These are phyloP conservation scores for Prorops nasuta DNA, from an alignment of 1,140 invertebrate species.

Conservation along the genomic window DNA sequence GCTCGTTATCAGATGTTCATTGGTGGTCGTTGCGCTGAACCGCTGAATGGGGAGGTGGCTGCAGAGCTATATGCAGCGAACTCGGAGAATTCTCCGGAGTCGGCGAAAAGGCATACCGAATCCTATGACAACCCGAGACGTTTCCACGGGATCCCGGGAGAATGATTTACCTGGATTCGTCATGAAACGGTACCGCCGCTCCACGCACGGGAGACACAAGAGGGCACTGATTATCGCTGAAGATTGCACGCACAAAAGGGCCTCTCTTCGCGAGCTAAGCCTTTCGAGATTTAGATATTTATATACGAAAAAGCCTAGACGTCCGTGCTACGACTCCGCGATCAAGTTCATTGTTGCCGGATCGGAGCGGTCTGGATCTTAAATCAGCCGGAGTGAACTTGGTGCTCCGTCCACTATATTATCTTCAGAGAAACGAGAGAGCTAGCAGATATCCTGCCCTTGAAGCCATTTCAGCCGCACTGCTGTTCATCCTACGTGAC, in stretches of 20 bases:
- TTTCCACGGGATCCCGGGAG: slow-evolving; percentile 34
- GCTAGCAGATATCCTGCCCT: too few species aligned
- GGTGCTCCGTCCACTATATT: neutral
- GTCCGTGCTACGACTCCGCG: slow-evolving; percentile 25
- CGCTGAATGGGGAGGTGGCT: slow-evolving; percentile 19
- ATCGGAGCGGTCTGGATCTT: neutral
- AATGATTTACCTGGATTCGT: slow-evolving; percentile 52
- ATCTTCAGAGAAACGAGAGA: neutral
- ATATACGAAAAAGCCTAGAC: slow-evolving; percentile 25
- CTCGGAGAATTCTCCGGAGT: slow-evolving; percentile 23
- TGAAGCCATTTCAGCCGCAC: too few species aligned
- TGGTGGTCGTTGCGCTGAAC: slow-evolving; percentile 30
- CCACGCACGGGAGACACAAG: slow-evolving; percentile 43
- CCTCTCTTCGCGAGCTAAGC: slow-evolving; percentile 26
- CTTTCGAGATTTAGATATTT: slow-evolving; percentile 53
- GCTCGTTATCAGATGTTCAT: slow-evolving; percentile 45
- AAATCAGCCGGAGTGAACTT: slow-evolving; percentile 18
- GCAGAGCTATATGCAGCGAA: slow-evolving; percentile 20
- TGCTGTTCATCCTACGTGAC: too few species aligned
- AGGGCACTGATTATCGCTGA: slow-evolving; percentile 51
- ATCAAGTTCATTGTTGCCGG: slow-evolving; percentile 25
- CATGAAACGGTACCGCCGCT: slow-evolving; percentile 43
- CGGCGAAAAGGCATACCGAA: slow-evolving; percentile 40
- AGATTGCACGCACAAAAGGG: slow-evolving; percentile 49
- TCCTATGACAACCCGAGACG: slow-evolving; percentile 36